phyloP scores from a whole-genome alignment of 2,888 invertebrate genomes.

The Pristionchus mayeri region DNA sequence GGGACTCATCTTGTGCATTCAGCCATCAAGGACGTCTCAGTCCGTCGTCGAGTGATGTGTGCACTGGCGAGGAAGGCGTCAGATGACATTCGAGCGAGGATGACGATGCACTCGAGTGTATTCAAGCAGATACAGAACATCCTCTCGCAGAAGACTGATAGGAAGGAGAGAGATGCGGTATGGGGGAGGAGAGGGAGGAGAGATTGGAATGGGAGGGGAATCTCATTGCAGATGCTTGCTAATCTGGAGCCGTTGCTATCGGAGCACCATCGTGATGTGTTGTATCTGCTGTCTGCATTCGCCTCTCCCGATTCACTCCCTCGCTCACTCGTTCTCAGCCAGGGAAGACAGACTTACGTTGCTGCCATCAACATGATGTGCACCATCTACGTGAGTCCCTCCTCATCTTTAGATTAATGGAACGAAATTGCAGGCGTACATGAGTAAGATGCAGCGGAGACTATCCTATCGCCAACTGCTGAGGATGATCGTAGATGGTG shows the following conservation, averaged over 20 bases:
- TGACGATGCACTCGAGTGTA: conserved; percentile 29
- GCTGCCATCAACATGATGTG: conserved; percentile 18
- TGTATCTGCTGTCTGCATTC: background rate
- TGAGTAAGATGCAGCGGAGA: conserved; percentile 7
- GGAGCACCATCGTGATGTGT: background rate
- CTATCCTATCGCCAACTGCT: background rate
- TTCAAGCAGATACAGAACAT: conserved; percentile 30
- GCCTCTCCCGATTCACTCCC: background rate
- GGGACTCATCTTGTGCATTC: background rate
- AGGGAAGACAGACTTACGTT: background rate
- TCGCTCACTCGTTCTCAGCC: background rate
- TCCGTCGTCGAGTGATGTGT: conserved; percentile 4
- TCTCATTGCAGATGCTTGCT: background rate
- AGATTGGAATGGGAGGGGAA: background rate
- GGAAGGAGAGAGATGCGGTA: background rate
- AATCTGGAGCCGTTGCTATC: background rate
- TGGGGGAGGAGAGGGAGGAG: background rate
- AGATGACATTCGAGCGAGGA: conserved; percentile 21
- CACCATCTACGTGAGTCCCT: background rate
- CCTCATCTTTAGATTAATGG: background rate
- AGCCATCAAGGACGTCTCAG: background rate
- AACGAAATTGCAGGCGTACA: background rate
- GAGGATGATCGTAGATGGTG: background rate
- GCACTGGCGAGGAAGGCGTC: background rate
- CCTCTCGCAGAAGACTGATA: background rate